Evolutionary conservation across 2,113 vertebrate genomes (phyloP).

Genomic region (Motacilla alba): DNA sequence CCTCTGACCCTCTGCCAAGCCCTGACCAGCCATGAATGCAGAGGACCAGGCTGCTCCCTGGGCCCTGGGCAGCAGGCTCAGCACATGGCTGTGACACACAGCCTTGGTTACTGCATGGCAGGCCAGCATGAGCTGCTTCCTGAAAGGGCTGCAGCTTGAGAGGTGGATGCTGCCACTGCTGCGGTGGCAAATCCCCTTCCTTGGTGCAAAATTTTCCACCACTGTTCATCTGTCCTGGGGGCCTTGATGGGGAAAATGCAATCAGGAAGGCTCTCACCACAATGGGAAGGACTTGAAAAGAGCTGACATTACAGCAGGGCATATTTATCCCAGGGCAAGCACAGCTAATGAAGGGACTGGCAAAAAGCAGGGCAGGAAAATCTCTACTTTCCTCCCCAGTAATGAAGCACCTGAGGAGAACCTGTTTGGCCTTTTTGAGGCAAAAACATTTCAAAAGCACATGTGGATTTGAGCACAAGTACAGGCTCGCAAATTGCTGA

Average conservation of each 20-base stretch:
- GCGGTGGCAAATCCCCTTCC: not conserved
- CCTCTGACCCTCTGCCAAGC: not conserved
- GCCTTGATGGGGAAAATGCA: accelerated
- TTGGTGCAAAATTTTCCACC: not conserved
- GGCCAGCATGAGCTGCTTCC: not conserved
- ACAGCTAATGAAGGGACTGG: not conserved
- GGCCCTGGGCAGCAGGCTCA: accelerated
- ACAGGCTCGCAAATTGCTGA: not conserved
- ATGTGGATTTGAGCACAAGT: not conserved
- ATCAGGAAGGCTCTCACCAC: not conserved
- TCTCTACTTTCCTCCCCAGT: not conserved
- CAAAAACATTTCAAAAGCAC: not conserved
- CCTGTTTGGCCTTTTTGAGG: not conserved
- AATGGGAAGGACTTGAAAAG: not conserved
- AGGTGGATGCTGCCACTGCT: not conserved
- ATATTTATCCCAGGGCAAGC: not conserved
- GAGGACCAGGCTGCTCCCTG: accelerated
- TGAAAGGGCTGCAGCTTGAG: accelerated
- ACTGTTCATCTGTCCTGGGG: not conserved
- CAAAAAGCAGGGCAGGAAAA: not conserved
- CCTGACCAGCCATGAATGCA: accelerated
- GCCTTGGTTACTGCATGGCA: not conserved
- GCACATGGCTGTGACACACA: not conserved
- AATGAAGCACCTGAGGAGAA: not conserved
- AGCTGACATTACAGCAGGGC: not conserved